These are phyloP conservation scores for Halcyon leucocephala DNA, from an alignment of 2,797 vertebrate species.

Conservation along the genomic window DNA sequence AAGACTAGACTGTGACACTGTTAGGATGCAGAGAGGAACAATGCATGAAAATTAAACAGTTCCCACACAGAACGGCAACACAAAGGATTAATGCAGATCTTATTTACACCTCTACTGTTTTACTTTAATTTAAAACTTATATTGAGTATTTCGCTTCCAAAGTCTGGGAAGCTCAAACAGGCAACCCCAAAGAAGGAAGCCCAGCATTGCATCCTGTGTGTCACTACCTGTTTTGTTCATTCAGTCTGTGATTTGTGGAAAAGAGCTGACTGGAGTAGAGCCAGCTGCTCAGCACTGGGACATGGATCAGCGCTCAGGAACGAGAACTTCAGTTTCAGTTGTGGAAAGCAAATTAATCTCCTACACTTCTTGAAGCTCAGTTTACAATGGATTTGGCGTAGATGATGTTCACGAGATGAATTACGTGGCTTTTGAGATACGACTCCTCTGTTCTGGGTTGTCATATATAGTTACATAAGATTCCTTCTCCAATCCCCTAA, in stretches of 20 bases:
- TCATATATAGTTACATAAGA: not conserved
- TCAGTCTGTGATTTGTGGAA: not conserved
- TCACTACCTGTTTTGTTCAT: not conserved
- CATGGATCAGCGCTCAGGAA: not conserved
- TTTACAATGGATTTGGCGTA: not conserved
- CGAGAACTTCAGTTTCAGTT: not conserved
- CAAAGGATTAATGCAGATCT: not conserved
- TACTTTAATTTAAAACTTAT: not conserved
- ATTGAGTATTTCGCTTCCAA: not conserved
- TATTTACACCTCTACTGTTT: not conserved
- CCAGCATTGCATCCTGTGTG: not conserved
- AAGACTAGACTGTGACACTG: rapidly evolving
- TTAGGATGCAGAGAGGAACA: not conserved
- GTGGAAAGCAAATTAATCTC: not conserved
- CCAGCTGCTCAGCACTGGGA: not conserved
- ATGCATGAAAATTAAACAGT: not conserved
- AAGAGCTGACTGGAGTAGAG: not conserved
- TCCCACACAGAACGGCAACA: not conserved
- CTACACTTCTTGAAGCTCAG: not conserved
- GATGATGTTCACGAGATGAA: not conserved
- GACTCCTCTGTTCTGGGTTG: not conserved
- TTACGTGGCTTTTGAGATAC: not conserved
- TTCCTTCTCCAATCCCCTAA: not conserved
- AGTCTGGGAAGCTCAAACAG: not conserved
- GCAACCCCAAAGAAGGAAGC: not conserved